These are phyloP conservation scores for Megathymus violae DNA, from an alignment of 1,140 invertebrate species.

Conservation along the genomic window DNA sequence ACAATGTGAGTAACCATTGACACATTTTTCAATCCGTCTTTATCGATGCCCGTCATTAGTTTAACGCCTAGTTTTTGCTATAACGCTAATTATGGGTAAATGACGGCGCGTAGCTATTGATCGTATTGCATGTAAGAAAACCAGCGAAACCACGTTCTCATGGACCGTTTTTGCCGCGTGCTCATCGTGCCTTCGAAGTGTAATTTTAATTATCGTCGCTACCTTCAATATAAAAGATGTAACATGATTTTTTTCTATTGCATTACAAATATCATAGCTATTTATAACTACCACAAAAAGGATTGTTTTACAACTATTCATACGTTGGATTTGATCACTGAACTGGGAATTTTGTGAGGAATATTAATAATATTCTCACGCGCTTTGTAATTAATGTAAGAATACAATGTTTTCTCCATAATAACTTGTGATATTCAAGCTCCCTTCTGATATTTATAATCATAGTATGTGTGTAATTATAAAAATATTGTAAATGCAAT, in stretches of 20 bases:
- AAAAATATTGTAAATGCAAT: too few relatives aligned
- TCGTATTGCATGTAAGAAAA: slow-evolving; percentile 35
- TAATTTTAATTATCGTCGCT: slow-evolving; percentile 57
- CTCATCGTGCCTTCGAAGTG: slow-evolving; percentile 40
- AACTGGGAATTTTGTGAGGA: slow-evolving; percentile 27
- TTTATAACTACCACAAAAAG: slow-evolving; percentile 33
- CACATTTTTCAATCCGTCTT: slow-evolving; percentile 38
- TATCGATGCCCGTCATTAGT: slow-evolving; percentile 52
- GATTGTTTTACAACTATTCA: slow-evolving; percentile 14
- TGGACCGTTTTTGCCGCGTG: slow-evolving; percentile 45
- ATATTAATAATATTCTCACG: slow-evolving; percentile 32
- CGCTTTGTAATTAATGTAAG: slow-evolving; percentile 33
- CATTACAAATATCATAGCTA: slow-evolving; percentile 28
- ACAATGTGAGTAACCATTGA: slow-evolving; percentile 26
- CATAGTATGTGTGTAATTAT: too few relatives aligned
- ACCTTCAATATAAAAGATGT: slow-evolving; percentile 50
- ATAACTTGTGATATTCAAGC: slow-evolving; percentile 3
- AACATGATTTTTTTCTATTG: slow-evolving; percentile 53
- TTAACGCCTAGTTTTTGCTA: slow-evolving; percentile 52
- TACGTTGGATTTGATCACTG: slow-evolving; percentile 32
- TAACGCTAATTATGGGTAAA: slow-evolving; percentile 41
- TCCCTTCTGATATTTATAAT: too few relatives aligned
- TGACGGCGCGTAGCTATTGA: slow-evolving; percentile 42
- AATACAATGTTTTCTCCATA: slow-evolving; percentile 28
- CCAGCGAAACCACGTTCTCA: slow-evolving; percentile 42